Evolutionary conservation across 2,888 invertebrate species (phyloP), one percentile per base, ranked within the genome.

Genomic region (Idaea biselata): DNA sequence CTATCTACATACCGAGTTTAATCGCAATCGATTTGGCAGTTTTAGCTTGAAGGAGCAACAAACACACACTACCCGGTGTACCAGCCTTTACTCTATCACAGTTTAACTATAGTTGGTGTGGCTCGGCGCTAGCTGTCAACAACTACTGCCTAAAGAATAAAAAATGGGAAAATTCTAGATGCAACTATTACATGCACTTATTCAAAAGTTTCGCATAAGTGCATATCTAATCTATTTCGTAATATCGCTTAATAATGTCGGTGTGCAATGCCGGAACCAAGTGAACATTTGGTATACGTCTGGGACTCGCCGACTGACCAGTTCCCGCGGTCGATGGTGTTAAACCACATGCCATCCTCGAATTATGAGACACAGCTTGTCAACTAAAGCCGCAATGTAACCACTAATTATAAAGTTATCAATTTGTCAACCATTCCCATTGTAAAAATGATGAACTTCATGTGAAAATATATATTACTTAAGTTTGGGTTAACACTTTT

Each of bases 401-500:
- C 88, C 86, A 80, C 86, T 84, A 87, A 86, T 87, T 87, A 83
- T 76, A 74, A 81, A 76, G 75, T 79, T 83, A 84, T 82, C 78
- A 83, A 83, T 84, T 83, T 84, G 83, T 85, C 83, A 86, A 84
- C 83, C 78, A 78, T 68, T 78, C 79, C 76, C 73, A 18, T 7
- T 16, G 56, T 18, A 18, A 56, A 16, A 14, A 18, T 14, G 18
- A 56, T 18, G 18, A 18, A 18, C 2, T 18, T 25, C 56, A 18
- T 8, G 17, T 7, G 6, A 55, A 33, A 25, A 25, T 25, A 25
- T 3, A 25, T 25, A 25, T 25, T 25, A 25, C 25, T 5, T 25
- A 25, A 25, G 25, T 25, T 1, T 25, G 25, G 25, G 25, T 25
- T 25, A 25, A 25, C 25, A 25, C 25, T 25, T 25, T 25, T 5